Base-by-base conservation (phyloP, 2,888 invertebrate species). In the Sussaba pulchella region DNA sequence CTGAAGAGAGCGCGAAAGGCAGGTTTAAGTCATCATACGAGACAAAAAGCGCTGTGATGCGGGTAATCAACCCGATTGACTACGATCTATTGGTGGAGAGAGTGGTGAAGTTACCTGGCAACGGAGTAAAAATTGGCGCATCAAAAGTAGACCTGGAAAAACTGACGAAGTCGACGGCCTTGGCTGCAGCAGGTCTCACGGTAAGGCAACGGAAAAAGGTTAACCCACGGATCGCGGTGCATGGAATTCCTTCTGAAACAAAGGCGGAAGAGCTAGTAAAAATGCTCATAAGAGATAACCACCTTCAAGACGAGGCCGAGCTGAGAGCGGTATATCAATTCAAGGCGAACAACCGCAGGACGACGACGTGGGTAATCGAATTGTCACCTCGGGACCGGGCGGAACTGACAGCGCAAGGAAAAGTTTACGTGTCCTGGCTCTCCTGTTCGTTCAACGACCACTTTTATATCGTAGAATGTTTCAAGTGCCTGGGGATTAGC, bases 381-480 rank as follows among this genome's bases (percentile, higher is more conserved):
- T 8, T 69, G 1, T 26, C 67, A 0, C 8, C 69, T 5, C 10
- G 6, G 4, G 75, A 69, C n/a, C 36, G 75, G 6, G 14, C 10
- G 2, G 50, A 12, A 21, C 14, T 76, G 0, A 0, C 69, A 0
- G 50, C 14, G 24, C 66, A 76, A 12, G 57, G 45, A 1, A n/a
- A 61, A 10, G 52, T 61, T 1, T 76, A 76, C 12, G 61, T 59
- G 0, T 39, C 41, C 1, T 76, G 57, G 57, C 9, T 17, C 0
- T 36, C 76, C 0, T 76, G 76, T 36, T 8, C 41, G 0, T 50
- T 76, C 12, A 43, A 57, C 9, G 69, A 78, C n/a, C 67, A 71
- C 8, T 92, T 64, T 1, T 1, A 2, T 0, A 12, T 64, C 0
- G 1, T 41, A 9, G 26, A 64, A 14, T 64, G 67, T 21, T 67